These are phyloP conservation scores for Unio delphinus DNA, from an alignment of 2,888 invertebrate genomes.

Conservation along the genomic window DNA sequence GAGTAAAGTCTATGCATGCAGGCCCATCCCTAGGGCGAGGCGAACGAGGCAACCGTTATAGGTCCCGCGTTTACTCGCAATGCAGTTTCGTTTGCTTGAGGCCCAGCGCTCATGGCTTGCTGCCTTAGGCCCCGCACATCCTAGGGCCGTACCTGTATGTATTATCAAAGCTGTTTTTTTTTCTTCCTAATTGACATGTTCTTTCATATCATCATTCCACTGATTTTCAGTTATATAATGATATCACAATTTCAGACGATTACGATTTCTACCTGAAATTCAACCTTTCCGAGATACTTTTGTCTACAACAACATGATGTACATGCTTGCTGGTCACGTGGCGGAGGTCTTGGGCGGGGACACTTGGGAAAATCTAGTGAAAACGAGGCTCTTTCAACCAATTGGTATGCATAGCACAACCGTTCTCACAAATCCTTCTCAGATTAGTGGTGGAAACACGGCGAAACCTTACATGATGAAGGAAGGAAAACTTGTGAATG, in stretches of 20 bases:
- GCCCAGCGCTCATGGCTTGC: no score
- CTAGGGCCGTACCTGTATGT: no score
- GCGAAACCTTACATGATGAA: constrained; percentile 37
- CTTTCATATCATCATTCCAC: no score
- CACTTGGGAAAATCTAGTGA: constrained; percentile 34
- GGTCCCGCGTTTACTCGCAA: no score
- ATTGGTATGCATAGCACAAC: constrained; percentile 33
- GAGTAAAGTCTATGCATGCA: no score
- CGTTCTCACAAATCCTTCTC: constrained; percentile 5
- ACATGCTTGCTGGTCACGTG: constrained; percentile 35
- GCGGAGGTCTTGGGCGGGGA: constrained; percentile 31
- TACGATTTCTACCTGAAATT: constrained; percentile 17
- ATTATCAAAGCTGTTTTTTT: no score
- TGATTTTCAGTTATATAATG: no score
- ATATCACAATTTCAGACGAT: constrained; percentile 7
- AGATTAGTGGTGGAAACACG: constrained; percentile 8
- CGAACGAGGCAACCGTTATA: no score
- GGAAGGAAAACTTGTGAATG: constrained; percentile 10
- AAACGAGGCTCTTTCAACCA: constrained; percentile 27
- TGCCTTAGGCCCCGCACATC: no score
- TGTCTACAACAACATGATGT: constrained; percentile 42
- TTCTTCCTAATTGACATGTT: no score
- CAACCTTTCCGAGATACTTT: constrained; percentile 23
- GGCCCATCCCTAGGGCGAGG: no score
- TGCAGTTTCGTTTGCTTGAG: no score